phyloP scores from a whole-genome alignment of 2,888 invertebrate species.

The Machimus atricapillus region DNA sequence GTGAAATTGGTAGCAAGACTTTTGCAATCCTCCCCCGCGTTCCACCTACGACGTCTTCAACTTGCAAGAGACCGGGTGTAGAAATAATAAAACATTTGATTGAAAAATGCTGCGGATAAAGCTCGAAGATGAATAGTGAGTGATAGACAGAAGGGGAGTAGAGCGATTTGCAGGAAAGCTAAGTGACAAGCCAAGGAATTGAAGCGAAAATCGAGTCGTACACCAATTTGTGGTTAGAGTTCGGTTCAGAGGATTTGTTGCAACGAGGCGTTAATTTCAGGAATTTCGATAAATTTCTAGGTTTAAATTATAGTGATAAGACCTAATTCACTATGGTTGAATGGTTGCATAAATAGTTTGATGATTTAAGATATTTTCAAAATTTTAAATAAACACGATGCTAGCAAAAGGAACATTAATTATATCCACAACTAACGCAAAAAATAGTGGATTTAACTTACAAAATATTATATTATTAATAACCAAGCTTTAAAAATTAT shows the following conservation, averaged over 20 bases:
- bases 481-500: too few species aligned
- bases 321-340: background rate
- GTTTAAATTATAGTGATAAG: background rate
- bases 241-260: background rate
- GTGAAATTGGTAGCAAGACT: conserved; percentile 42
- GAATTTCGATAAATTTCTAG: background rate
- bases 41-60: background rate
- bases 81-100: background rate
- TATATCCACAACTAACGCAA: too few species aligned
- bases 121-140: background rate
- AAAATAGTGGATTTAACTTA: too few species aligned
- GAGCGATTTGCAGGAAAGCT: background rate
- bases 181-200: background rate
- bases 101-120: background rate
- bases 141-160: background rate
- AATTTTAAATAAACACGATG: background rate
- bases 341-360: background rate
- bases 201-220: background rate
- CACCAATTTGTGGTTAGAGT: background rate
- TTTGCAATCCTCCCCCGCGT: background rate
- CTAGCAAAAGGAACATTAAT: too few species aligned
- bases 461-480: too few species aligned
- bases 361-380: background rate
- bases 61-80: background rate
- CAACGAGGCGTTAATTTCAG: background rate